Base-by-base conservation (phyloP, 2,888 invertebrate species). In the Apamea crenata region DNA sequence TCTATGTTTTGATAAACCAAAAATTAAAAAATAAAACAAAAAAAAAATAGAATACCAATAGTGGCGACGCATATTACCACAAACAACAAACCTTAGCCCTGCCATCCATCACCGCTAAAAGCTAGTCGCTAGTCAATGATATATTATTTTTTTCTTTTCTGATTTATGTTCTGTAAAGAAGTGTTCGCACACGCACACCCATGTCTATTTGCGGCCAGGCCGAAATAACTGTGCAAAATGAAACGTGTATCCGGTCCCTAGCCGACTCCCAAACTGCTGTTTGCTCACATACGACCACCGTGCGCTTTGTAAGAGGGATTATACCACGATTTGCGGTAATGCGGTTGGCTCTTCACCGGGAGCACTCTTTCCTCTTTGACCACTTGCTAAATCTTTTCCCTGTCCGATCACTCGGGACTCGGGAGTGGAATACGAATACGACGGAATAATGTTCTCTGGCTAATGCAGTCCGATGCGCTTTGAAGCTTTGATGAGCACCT, bases 171-270 rank as follows among this genome's bases (percentile, higher is more conserved):
- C 81, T 90, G 89, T 92, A 93, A 93, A 94, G 92, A 94, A 93
- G 90, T 93, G 93, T 93, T 93, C 91, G 92, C 90, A 91, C 90
- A 87, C 91, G 87, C 91, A 90, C 91, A 89, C 88, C 87, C 87
- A 92, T 92, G 90, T 95, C 94, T 96, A 95, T 95, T 96, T 95
- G 92, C 89, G 92, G 93, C 91, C 90, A 92, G 87, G 93, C 93
- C 92, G 90, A 95, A 95, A 95, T 95, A 95, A 94, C 94, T 93
- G 90, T 59, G 93, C 92, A 92, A 94, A 95, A 94, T 92, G 92
- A 91, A 94, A 93, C 93, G 92, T 92, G 92, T 93, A 93, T 94
- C 94, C 94, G 93, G 94, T 91, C 91, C 91, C 91, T 92, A 91
- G 90, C 81, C 84, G 87, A 84, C 89, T 88, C 87, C 87, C 85